phyloP scores from a whole-genome alignment of 2,888 invertebrate genomes.

The Polyommatus icarus region DNA sequence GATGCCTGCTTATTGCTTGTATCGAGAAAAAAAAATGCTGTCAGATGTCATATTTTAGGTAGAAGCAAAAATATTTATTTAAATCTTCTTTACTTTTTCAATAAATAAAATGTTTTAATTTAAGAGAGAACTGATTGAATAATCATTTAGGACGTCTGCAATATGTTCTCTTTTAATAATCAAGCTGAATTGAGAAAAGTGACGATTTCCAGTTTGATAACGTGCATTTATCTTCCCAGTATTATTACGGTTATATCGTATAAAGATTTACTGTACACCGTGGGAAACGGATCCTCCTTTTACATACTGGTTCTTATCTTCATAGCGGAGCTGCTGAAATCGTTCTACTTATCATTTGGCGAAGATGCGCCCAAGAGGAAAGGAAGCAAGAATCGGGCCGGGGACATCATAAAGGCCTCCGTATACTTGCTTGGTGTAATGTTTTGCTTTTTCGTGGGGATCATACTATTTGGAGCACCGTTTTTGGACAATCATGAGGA shows the following conservation, averaged over 20 bases:
- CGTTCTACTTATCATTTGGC: conserved; percentile 61
- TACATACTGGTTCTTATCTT: conserved; percentile 68
- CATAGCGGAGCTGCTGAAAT: conserved; percentile 79
- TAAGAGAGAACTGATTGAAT: neutral
- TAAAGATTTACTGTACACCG: conserved; percentile 79
- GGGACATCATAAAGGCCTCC: conserved; percentile 75
- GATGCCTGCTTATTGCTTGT: too few relatives aligned
- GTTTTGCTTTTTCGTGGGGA: conserved; percentile 79
- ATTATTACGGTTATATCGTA: conserved; percentile 79
- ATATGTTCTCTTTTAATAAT: conserved; percentile 64
- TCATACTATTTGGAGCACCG: conserved; percentile 86
- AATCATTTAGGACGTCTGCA: neutral
- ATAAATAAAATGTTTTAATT: neutral
- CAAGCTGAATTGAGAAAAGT: conserved; percentile 66
- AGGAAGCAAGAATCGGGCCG: conserved; percentile 62
- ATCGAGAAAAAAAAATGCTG: neutral
- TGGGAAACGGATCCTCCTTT: conserved; percentile 79
- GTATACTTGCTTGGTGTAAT: conserved; percentile 69
- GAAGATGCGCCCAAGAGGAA: conserved; percentile 67
- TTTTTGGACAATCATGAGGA: conserved; percentile 82
- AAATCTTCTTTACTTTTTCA: neutral
- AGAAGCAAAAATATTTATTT: neutral
- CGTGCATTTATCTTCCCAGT: conserved; percentile 82
- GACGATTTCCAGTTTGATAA: conserved; percentile 77
- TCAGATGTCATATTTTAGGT: neutral